Evolutionary conservation across 2,888 invertebrate genomes (phyloP).

Genomic region (Plebejus anna): DNA sequence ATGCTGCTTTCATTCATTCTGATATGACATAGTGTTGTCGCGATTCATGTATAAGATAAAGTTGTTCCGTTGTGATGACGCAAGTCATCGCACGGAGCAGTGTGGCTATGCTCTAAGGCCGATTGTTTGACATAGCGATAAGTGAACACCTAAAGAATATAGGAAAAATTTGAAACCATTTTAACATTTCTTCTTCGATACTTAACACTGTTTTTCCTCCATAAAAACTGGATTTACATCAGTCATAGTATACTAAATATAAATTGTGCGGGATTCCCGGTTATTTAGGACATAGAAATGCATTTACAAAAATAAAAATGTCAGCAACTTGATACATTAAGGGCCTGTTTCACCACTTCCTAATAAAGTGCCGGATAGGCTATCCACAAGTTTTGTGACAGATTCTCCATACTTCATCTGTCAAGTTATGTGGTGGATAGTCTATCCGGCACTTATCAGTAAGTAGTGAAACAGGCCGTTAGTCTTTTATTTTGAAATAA

Average conservation of each 20-base stretch:
- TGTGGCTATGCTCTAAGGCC: conserved; percentile 30
- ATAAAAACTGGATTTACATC: conserved; percentile 9
- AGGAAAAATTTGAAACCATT: background rate
- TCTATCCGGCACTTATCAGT: too few species aligned
- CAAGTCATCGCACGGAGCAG: background rate
- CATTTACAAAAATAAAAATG: conserved; percentile 20
- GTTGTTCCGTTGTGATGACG: too few species aligned
- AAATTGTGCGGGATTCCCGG: conserved; percentile 22
- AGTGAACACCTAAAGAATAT: background rate
- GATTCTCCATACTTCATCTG: too few species aligned
- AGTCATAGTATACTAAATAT: conserved; percentile 19
- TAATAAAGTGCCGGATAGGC: too few species aligned
- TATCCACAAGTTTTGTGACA: too few species aligned
- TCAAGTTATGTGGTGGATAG: too few species aligned
- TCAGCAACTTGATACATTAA: background rate
- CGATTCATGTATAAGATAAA: too few species aligned
- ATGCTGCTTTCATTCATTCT: too few species aligned
- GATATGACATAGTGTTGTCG: too few species aligned
- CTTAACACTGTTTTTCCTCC: background rate
- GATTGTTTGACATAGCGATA: background rate
- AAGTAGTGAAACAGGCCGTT: too few species aligned
- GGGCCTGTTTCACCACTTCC: too few species aligned
- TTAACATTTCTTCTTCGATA: background rate
- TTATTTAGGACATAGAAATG: conserved; percentile 18
- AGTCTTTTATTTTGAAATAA: too few species aligned